phyloP scores from a whole-genome alignment of 2,113 vertebrate genomes.

The Triplophysa siluroides region DNA sequence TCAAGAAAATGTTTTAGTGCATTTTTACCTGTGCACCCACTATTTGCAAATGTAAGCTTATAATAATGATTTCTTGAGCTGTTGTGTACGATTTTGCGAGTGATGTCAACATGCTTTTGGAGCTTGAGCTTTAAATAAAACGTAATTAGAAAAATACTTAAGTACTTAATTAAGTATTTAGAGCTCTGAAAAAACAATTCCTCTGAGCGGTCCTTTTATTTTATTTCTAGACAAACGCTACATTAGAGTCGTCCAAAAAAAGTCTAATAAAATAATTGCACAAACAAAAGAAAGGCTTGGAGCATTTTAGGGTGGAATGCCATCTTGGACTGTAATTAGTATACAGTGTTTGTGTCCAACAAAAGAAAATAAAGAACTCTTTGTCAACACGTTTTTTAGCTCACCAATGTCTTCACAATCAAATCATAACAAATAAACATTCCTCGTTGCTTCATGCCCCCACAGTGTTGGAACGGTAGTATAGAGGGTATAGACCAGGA shows the following conservation, averaged over 20 bases:
- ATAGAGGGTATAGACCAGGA: background rate
- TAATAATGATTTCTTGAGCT: too few species aligned
- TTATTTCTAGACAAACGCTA: background rate
- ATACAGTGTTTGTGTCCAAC: background rate
- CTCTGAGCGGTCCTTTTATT: background rate
- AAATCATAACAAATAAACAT: background rate
- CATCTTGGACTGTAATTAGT: background rate
- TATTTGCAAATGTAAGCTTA: too few species aligned
- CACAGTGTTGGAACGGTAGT: background rate
- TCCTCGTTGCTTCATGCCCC: background rate
- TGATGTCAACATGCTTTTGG: too few species aligned
- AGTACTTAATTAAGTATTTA: too few species aligned
- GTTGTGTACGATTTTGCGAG: too few species aligned
- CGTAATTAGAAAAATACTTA: too few species aligned
- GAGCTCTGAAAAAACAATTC: too few species aligned
- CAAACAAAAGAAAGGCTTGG: too few species aligned
- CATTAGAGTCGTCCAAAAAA: background rate
- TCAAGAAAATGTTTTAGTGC: too few species aligned
- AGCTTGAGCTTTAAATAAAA: too few species aligned
- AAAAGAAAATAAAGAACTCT: background rate
- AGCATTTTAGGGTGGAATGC: too few species aligned
- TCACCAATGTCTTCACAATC: background rate
- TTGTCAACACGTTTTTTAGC: background rate
- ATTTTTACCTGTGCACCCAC: too few species aligned
- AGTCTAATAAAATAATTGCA: background rate